A percentile compares a stretch with the other conserved stretches of the same genome.
Evolutionary conservation across 2,888 invertebrate genomes (phyloP).

Genomic region (Sericinus montela): DNA sequence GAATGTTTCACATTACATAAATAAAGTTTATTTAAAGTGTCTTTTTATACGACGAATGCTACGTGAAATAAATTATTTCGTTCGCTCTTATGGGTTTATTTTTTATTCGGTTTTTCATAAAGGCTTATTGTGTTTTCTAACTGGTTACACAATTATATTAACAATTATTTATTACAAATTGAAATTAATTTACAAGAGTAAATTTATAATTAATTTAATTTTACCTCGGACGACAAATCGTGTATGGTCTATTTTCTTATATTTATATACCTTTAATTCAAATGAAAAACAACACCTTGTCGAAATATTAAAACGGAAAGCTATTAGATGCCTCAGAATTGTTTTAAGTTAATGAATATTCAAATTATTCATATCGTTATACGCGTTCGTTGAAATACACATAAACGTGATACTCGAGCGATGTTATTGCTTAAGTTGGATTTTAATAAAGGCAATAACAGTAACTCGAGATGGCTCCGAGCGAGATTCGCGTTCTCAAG

Average conservation of each 20-base stretch:
- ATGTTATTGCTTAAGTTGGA: constrained; percentile 19
- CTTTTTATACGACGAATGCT: constrained; percentile 8
- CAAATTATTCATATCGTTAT: constrained; percentile 13
- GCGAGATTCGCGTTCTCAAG: constrained; percentile 15
- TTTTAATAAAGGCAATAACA: constrained; percentile 21
- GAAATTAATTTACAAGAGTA: too few relatives aligned
- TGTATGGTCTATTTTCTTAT: too few relatives aligned
- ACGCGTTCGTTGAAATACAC: constrained; percentile 14
- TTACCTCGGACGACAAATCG: too few relatives aligned
- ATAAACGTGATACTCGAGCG: constrained; percentile 15
- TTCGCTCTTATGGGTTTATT: background rate
- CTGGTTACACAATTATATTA: too few relatives aligned
- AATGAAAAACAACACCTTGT: too few relatives aligned
- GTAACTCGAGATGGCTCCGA: constrained; percentile 17
- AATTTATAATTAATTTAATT: too few relatives aligned
- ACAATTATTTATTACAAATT: too few relatives aligned
- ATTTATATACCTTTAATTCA: too few relatives aligned
- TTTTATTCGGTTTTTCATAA: background rate
- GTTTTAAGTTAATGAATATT: constrained; percentile 14
- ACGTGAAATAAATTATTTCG: constrained; percentile 6
- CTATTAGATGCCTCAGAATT: background rate
- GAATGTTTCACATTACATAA: constrained; percentile 17
- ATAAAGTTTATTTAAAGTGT: constrained; percentile 14
- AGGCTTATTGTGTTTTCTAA: too few relatives aligned
- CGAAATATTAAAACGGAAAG: constrained; percentile 1